Evolutionary conservation across 2,113 vertebrate genomes (phyloP).

Genomic region (Gasterosteus nipponicus): DNA sequence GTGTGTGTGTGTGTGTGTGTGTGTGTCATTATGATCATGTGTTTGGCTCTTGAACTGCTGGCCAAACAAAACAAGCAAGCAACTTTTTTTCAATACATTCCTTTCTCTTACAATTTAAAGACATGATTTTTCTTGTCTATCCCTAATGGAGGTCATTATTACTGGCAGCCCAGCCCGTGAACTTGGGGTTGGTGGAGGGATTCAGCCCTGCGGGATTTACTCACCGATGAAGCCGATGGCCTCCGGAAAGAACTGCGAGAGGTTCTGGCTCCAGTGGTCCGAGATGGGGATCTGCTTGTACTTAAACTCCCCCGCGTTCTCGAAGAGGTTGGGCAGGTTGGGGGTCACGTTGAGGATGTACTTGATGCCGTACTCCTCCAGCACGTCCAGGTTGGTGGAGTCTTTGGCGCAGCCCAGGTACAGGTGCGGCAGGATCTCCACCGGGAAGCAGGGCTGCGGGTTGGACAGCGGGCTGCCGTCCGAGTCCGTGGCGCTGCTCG

Average conservation of each 20-base stretch:
- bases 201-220: conserved; percentile 48
- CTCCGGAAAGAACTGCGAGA: conserved; percentile 98
- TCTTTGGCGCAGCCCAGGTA: conserved; percentile 98
- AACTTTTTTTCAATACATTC: neutral
- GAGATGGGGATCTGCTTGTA: conserved; percentile 99
- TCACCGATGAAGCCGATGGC: conserved; percentile 98
- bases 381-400: conserved; percentile 96
- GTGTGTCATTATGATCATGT: no score
- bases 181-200: neutral
- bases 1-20: no score
- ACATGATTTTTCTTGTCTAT: neutral
- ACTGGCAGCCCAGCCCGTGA: neutral
- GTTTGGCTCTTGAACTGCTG: neutral
- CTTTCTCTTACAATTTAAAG: conserved; percentile 2
- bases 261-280: conserved; percentile 99
- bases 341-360: conserved; percentile 99
- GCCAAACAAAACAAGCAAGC: neutral
- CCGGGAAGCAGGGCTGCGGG: conserved; percentile 93
- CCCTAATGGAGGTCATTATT: no score
- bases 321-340: conserved; percentile 97
- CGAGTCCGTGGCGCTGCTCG: conserved; percentile 92
- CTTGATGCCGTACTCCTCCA: conserved; percentile 98
- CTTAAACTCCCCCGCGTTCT: conserved; percentile 97
- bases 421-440: conserved; percentile 95
- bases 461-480: conserved; percentile 95